Evolutionary conservation across 2,113 vertebrate genomes (phyloP).

Genomic region (Rousettus leschenaultii): DNA sequence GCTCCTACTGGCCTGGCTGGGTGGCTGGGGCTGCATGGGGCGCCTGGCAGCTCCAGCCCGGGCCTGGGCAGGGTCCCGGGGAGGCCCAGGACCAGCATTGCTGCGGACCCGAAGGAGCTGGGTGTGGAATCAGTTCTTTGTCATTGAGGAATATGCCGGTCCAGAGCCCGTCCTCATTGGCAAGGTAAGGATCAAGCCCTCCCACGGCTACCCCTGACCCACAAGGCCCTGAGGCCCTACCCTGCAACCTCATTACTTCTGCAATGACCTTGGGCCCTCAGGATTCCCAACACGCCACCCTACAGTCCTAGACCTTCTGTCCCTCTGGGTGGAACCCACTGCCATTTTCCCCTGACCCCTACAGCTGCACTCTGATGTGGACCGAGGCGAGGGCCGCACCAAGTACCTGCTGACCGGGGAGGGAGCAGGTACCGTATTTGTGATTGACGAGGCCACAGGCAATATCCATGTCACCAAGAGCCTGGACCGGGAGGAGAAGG

Average conservation of each 20-base stretch:
- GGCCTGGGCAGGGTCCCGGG: conserved; percentile 65
- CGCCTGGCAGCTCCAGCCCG: conserved; percentile 65
- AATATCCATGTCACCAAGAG: conserved; percentile 96
- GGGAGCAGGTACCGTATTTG: conserved; percentile 92
- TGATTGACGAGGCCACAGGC: conserved; percentile 94
- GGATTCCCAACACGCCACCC: background rate
- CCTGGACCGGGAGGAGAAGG: conserved; percentile 93
- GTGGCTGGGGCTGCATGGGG: conserved; percentile 75
- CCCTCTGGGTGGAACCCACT: conserved; percentile 44
- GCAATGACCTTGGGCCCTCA: conserved; percentile 39
- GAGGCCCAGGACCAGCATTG: conserved; percentile 76
- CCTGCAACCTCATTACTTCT: conserved; percentile 37
- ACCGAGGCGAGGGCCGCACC: conserved; percentile 91
- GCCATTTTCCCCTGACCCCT: background rate
- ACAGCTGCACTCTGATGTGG: conserved; percentile 93
- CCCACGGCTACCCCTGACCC: background rate
- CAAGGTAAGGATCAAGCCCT: conserved; percentile 84
- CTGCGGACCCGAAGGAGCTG: conserved; percentile 91
- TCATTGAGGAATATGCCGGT: conserved; percentile 93
- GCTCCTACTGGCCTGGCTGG: conserved; percentile 76
- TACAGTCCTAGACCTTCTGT: background rate
- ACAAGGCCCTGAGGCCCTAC: background rate
- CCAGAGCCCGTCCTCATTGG: conserved; percentile 95
- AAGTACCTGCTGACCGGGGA: conserved; percentile 92
- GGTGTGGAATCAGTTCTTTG: conserved; percentile 98